Evolutionary conservation across 2,888 invertebrate genomes (phyloP).

Genomic region (Hyppa rectilinea): DNA sequence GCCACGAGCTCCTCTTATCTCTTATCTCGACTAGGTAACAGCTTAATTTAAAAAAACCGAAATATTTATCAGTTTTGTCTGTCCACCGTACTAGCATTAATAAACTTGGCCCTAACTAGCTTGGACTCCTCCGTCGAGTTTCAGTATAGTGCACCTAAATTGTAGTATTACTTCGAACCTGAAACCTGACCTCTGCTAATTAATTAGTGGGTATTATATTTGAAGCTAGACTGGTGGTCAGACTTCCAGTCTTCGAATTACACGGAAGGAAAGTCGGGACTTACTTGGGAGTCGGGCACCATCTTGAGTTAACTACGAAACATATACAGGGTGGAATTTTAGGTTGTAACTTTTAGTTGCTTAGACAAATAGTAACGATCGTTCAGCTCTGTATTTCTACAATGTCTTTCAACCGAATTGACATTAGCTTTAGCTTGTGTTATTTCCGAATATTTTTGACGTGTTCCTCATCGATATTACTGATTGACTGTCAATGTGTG

Average conservation of each 20-base stretch:
- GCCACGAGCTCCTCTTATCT: too few species aligned
- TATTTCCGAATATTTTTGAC: background rate
- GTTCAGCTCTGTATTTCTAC: background rate
- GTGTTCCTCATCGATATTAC: background rate
- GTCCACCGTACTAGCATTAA: slow-evolving; percentile 1
- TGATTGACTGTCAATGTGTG: background rate
- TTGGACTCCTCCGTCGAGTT: background rate
- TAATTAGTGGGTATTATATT: slow-evolving; percentile 29
- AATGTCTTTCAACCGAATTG: background rate
- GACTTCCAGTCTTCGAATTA: slow-evolving; percentile 16
- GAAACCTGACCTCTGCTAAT: slow-evolving; percentile 11
- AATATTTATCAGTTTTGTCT: background rate
- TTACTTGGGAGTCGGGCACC: background rate
- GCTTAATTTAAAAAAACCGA: background rate
- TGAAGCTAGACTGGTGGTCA: background rate
- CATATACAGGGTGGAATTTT: background rate
- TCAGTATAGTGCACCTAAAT: slow-evolving; percentile 17
- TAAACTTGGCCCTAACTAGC: slow-evolving; percentile 22
- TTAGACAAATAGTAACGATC: too few species aligned
- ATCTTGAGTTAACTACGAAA: background rate
- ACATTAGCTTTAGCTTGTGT: background rate
- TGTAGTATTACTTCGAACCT: slow-evolving; percentile 22
- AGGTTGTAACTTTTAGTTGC: background rate
- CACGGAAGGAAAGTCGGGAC: background rate
- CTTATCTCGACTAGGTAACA: background rate